Conservation (phyloP, 2,888 invertebrate genomes). For the Eupithecia vulgata region DNA sequence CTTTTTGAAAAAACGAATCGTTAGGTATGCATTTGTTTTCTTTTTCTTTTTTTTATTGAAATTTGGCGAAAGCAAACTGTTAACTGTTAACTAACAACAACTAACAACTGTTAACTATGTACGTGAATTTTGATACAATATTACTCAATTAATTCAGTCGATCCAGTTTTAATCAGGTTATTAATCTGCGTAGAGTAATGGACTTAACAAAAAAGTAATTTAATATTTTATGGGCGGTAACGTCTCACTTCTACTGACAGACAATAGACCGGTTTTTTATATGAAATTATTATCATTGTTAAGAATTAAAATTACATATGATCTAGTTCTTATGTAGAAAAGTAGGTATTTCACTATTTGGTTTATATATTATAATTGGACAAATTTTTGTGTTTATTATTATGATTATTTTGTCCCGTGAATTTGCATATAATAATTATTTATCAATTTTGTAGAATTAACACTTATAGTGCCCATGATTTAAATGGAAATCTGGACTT, state of each 20-base stretch:
- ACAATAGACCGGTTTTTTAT: constrained; percentile 2
- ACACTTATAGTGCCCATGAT: neutral
- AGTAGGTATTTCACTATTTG: neutral
- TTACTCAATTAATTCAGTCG: neutral
- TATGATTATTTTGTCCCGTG: too few species aligned
- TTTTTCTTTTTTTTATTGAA: too few species aligned
- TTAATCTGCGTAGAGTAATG: constrained; percentile 9
- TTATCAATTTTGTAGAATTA: neutral
- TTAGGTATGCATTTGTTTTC: constrained; percentile 4
- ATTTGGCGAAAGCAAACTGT: too few species aligned
- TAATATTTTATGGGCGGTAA: constrained; percentile 23
- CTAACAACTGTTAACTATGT: neutral
- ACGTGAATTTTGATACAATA: neutral
- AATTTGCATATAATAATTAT: too few species aligned
- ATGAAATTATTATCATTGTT: neutral
- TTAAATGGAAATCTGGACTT: neutral
- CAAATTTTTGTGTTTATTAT: neutral
- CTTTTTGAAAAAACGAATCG: neutral
- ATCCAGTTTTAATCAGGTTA: constrained; percentile 10
- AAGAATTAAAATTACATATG: neutral
- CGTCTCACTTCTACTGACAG: constrained; percentile 8
- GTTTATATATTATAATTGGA: too few species aligned
- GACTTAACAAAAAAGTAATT: constrained; percentile 7
- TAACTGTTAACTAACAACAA: too few species aligned
- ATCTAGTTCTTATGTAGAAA: neutral